Base-by-base conservation (phyloP, 1,140 invertebrate genomes). In the Idris sp. region DNA sequence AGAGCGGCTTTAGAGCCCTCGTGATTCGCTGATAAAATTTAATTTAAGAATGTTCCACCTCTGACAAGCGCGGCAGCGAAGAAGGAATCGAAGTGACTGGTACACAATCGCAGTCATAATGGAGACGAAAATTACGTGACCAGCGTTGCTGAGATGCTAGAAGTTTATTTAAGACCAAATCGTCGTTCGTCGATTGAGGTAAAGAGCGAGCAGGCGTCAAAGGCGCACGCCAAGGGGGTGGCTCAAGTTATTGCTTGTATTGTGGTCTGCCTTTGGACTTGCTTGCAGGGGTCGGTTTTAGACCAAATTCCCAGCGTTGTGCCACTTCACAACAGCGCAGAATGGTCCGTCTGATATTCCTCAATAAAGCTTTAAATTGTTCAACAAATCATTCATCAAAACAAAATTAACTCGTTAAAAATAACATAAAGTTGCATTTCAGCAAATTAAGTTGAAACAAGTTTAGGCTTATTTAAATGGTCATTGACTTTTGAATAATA, bases 201-300 rank as follows among this genome's bases (percentile, higher is more conserved):
- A 79, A 81, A 75, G 76, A 77, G 49, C 44, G 56, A 62, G 56
- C 62, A 46, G 53, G 65, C 67, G 59, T 54, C 53, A 68, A 58
- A 65, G 69, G 51, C 61, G 61, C 33, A 51, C 30, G 68, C 53
- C 41, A 75, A 65, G 59, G 68, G 73, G 73, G 78, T 48, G 74
- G 80, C 77, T 81, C 80, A 75, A 82, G 79, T 84, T 84, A 85
- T 85, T 85, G 84, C 82, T 84, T 84, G 81, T 85, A 85, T 84
- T 85, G 84, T 84, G 83, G 78, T 69, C 30, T 51, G 48, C 77
- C 84, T 81, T 79, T 83, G 75, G 58, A 74, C 33, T 53, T 19
- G 76, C 61, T 65, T 38, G 49, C 43, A 77, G 79, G 81, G 81
- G 79, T 80, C 77, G 80, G 38, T 83, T 84, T 84, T 82, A 81